Evolutionary conservation across 2,113 vertebrate species (phyloP), one percentile per base, ranked within the genome.

Genomic region (Astur gentilis): DNA sequence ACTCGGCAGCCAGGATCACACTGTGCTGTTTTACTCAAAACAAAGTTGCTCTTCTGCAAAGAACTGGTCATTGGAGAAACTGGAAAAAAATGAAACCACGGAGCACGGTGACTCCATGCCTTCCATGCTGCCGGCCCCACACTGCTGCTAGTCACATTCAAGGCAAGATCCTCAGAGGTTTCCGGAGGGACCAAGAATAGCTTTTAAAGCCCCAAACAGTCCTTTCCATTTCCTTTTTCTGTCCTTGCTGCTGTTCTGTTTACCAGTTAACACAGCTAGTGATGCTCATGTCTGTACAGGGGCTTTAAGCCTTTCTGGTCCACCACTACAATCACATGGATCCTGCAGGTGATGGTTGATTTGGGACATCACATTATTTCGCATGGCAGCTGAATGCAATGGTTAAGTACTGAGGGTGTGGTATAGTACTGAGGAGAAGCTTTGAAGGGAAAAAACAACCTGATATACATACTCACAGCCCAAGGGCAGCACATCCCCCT

Each of bases 91-190:
- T 0, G 5, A 62, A 85, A n/a, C 14, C 27, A 44, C 0, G 4
- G 64, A 40, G 26, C 2, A 4, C 1, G 2, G 61, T 32, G 40
- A 17, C 65, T 78, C 67, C n/a, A 34, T 44, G 67, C 26, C 40
- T 29, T 44, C 82, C 25, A 4, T 4, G 1, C 19, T 42, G 34
- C 57, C 31, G 78, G 55, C 58, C 60, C 61, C 57, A 47, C 38
- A 4, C 6, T 50, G 57, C 44, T 44, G 38, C 25, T 2, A 15
- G 25, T 44, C n/a, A 49, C 2, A 0, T 8, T 50, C 66, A 62
- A 40, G 42, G 52, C 34, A 64, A 32, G 26, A 38, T 8, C 25
- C 36, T 86, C 58, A 54, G 32, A 69, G 19, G 8, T 38, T 65
- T 79, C 52, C 67, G 87, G 79, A 62, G 21, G 25, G 55, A 47